Evolutionary conservation across 2,888 invertebrate genomes (phyloP).

Genomic region (Caenorhabditis macrosperma): DNA sequence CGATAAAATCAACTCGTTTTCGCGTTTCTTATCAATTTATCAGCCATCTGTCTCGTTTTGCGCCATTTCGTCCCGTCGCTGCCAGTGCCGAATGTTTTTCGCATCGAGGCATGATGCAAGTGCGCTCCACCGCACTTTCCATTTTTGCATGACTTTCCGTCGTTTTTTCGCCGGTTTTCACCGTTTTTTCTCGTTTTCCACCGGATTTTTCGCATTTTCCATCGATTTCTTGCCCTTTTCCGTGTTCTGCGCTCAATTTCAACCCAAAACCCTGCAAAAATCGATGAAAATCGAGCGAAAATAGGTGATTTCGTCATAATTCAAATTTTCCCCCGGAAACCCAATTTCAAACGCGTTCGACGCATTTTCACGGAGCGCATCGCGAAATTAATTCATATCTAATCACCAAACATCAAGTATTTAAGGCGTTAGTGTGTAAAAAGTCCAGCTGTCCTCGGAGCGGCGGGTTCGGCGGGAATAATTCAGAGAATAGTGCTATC

Average conservation of each 20-base stretch:
- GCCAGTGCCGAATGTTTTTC: not conserved
- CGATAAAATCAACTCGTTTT: not conserved
- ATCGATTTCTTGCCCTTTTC: not conserved
- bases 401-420: slow-evolving; percentile 10
- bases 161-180: not conserved
- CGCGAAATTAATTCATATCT: not conserved
- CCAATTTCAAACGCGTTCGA: not conserved
- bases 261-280: not conserved
- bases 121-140: slow-evolving; percentile 27
- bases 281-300: not conserved
- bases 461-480: slow-evolving; percentile 15
- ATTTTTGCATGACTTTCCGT: slow-evolving; percentile 10
- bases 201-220: not conserved
- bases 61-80: not conserved
- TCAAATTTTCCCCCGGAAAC: not conserved
- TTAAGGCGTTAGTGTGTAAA: not conserved
- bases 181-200: not conserved
- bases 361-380: no score
- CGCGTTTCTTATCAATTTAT: not conserved
- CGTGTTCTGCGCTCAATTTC: not conserved
- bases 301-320: not conserved
- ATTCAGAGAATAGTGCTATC: slow-evolving; percentile 32
- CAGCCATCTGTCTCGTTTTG: not conserved
- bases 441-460: slow-evolving; percentile 11
- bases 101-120: slow-evolving; percentile 4